Base-by-base conservation (phyloP, 2,888 invertebrate genomes). In the Eupelmus urozonus region DNA sequence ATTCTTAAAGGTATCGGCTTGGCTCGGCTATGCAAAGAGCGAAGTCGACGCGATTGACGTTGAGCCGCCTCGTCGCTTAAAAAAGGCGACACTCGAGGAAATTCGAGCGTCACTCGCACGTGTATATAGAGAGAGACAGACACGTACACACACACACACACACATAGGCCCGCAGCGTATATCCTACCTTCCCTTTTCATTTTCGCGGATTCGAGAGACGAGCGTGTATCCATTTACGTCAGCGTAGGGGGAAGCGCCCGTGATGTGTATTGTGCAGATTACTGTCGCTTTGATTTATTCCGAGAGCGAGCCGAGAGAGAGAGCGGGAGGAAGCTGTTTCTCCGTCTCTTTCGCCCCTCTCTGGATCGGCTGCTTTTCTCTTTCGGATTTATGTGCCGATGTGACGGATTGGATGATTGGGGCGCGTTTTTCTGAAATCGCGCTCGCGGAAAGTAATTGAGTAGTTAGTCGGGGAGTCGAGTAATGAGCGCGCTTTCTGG, bases 221-320 rank as follows among this genome's bases (percentile, higher is more conserved):
- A n/a, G 18, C 16, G 25, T 23, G 16, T 55, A 63, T 75, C 66
- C 67, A 27, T 60, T 75, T 62, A 20, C 66, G 18, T 66, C 59
- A 51, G 11, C 49, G 34, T n/a, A n/a, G n/a, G n/a, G n/a, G n/a
- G n/a, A n/a, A n/a, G 16, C 13, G 45, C 13, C 4, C 13, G 45
- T 45, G 16, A 13, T 45, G 13, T 45, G 16, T 45, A 45, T 45
- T 45, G 16, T 45, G 16, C 13, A 45, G 45, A 45, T 59, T 66
- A 34, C 62, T 51, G 23, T 34, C 62, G 53, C 62, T 71, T 49
- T 71, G 62, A 71, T 71, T 71, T 71, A 60, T 62, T 34, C 62
- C 71, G 20, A 23, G n/a, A n/a, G n/a, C 49, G 27, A 51, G 49
- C 42, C 23, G 34, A 23, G 27, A 51, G n/a, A n/a, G n/a, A n/a